phyloP scores from a whole-genome alignment of 2,113 vertebrate species.

The Phylloscopus whistleri region DNA sequence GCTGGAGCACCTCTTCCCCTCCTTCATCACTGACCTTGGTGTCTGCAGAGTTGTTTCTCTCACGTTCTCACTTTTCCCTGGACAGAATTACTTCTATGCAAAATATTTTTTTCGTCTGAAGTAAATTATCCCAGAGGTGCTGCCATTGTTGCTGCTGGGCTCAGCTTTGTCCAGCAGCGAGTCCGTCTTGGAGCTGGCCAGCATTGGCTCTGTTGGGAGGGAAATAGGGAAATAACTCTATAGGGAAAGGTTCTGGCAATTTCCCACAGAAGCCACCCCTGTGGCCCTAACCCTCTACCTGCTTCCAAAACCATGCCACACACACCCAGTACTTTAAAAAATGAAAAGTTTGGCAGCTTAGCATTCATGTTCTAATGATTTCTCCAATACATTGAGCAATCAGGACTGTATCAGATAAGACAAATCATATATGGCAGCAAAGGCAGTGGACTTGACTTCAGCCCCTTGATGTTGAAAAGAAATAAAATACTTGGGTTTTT shows the following conservation, averaged over 20 bases:
- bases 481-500: neutral
- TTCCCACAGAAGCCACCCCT: neutral
- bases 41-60: neutral
- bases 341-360: neutral
- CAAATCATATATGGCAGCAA: neutral
- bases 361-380: neutral
- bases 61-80: neutral
- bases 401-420: neutral
- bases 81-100: neutral
- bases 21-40: neutral
- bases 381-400: neutral
- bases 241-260: neutral
- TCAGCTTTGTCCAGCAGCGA: rapidly evolving
- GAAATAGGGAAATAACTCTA: neutral
- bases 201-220: neutral
- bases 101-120: neutral
- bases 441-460: neutral
- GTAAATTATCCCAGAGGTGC: too few relatives aligned
- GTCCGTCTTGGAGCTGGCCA: neutral
- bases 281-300: neutral
- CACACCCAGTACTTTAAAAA: neutral
- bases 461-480: neutral
- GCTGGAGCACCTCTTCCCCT: neutral
- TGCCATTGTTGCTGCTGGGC: neutral
- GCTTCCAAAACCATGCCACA: neutral